phyloP scores from a whole-genome alignment of 2,797 vertebrate genomes.

The Rhinatrema bivittatum region DNA sequence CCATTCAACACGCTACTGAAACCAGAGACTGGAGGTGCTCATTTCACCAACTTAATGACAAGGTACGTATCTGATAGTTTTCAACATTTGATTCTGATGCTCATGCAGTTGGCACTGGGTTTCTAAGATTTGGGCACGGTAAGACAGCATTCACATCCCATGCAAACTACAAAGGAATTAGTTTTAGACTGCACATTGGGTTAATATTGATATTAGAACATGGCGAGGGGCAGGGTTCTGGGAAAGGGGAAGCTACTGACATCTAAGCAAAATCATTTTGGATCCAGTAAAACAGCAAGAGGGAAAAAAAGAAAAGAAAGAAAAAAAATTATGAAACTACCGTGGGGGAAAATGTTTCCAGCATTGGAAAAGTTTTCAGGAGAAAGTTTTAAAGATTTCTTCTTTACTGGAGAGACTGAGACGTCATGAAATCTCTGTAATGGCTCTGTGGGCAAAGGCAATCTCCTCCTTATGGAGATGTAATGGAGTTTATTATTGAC shows the following conservation, averaged over 20 bases:
- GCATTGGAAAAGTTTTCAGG: too few species aligned
- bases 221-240: too few species aligned
- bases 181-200: conserved; percentile 68
- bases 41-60: conserved; percentile 62
- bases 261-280: too few species aligned
- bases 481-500: too few species aligned
- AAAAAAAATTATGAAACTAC: not conserved
- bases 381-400: too few species aligned
- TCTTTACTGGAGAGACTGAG: too few species aligned
- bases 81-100: conserved; percentile 61
- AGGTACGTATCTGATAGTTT: conserved; percentile 50
- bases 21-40: conserved; percentile 53
- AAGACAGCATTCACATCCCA: conserved; percentile 78
- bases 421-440: too few species aligned
- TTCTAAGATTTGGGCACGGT: conserved; percentile 57
- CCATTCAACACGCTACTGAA: conserved; percentile 63
- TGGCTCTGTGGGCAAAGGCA: too few species aligned
- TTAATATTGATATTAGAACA: conserved; percentile 68
- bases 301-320: conserved; percentile 17
- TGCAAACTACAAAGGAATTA: conserved; percentile 77
- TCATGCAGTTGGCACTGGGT: conserved; percentile 66
- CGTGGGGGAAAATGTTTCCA: too few species aligned
- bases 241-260: too few species aligned
- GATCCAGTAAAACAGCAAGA: conserved; percentile 51
- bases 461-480: too few species aligned